phyloP scores from a whole-genome alignment of 2,888 invertebrate genomes.

The Lasioglossum oenotherae region DNA sequence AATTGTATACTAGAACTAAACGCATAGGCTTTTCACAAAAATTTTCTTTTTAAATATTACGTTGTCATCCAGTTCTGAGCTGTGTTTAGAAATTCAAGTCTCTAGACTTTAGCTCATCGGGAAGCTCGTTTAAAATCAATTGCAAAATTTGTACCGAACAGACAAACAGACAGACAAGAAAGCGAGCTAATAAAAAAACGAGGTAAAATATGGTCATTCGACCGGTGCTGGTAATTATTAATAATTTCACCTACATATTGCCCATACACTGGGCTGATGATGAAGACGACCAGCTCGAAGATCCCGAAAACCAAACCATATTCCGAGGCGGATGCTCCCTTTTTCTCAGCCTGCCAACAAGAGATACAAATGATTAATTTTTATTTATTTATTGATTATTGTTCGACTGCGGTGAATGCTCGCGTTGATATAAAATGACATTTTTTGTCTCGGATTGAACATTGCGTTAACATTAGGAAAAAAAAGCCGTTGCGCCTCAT shows the following conservation, averaged over 20 bases:
- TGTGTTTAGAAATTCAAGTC: too few species aligned
- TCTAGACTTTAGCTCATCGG: too few species aligned
- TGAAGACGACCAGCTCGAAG: conserved; percentile 93
- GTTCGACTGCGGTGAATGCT: too few species aligned
- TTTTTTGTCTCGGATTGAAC: background rate
- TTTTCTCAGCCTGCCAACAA: conserved; percentile 89
- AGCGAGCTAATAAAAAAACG: too few species aligned
- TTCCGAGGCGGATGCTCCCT: conserved; percentile 92
- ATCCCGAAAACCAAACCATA: conserved; percentile 95
- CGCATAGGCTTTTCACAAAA: too few species aligned
- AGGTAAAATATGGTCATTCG: background rate
- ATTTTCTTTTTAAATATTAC: too few species aligned
- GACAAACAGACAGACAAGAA: too few species aligned
- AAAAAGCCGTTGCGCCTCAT: background rate
- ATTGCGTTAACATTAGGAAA: background rate
- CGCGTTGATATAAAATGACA: conserved; percentile 34
- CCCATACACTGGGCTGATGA: conserved; percentile 93
- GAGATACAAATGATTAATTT: conserved; percentile 56
- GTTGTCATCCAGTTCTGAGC: too few species aligned
- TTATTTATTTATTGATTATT: too few species aligned
- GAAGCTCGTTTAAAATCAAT: too few species aligned
- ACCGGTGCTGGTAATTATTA: background rate
- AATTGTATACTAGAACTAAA: background rate
- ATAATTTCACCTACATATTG: conserved; percentile 86
- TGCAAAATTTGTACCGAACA: too few species aligned